Conservation (phyloP, 2,113 vertebrate species). For the Melanerpes aurifrons region DNA sequence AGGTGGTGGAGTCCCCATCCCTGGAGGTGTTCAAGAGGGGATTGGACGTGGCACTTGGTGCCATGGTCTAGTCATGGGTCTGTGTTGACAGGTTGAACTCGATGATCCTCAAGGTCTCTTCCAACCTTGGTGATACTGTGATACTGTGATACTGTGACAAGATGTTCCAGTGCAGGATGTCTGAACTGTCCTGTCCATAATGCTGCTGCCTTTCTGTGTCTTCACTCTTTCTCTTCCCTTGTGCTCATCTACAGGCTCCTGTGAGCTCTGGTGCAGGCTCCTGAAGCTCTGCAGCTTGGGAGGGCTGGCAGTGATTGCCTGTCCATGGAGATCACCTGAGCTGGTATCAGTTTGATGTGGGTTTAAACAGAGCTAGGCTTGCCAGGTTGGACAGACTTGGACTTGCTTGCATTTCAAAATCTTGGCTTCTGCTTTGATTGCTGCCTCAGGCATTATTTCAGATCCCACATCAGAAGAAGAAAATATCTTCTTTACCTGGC, state of each 20-base stretch:
- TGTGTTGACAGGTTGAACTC: too few relatives aligned
- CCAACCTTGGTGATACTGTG: too few relatives aligned
- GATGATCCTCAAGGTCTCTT: too few relatives aligned
- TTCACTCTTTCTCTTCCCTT: not conserved
- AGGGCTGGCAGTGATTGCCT: fast-evolving
- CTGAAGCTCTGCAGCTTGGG: not conserved
- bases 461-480: not conserved
- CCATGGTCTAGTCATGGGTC: too few relatives aligned
- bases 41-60: too few relatives aligned
- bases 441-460: slow-evolving; percentile 23
- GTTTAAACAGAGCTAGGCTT: not conserved
- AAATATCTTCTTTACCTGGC: not conserved
- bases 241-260: not conserved
- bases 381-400: slow-evolving; percentile 12
- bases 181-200: not conserved
- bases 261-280: not conserved
- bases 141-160: too few relatives aligned
- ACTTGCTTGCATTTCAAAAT: slow-evolving; percentile 26
- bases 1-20: too few relatives aligned
- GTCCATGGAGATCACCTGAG: not conserved
- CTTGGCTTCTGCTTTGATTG: slow-evolving; percentile 27
- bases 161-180: not conserved
- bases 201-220: not conserved
- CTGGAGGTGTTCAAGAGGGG: too few relatives aligned
- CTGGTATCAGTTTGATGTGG: not conserved